phyloP scores from a whole-genome alignment of 2,113 vertebrate genomes.

The Xiphophorus hellerii region DNA sequence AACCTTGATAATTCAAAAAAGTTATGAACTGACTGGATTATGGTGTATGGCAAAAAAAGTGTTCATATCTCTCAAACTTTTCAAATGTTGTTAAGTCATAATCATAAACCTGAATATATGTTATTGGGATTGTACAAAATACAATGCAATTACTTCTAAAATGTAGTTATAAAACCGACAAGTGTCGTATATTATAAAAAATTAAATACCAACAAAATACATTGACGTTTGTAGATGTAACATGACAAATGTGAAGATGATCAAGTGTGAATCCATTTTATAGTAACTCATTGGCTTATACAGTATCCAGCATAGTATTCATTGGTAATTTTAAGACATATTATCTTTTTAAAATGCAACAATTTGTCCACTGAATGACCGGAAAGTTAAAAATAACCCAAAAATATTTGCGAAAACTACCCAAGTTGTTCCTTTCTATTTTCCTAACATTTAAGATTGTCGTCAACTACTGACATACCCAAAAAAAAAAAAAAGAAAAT shows the following conservation, averaged over 20 bases:
- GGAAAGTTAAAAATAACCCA: not conserved
- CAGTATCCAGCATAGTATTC: not conserved
- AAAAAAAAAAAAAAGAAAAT: constrained; percentile 2
- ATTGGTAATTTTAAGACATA: not conserved
- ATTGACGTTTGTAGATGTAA: not conserved
- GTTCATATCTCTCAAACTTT: not conserved
- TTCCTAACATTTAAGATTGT: not conserved
- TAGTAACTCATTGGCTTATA: not conserved
- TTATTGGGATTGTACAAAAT: too few relatives aligned
- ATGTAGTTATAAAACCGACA: too few relatives aligned
- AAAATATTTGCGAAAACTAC: not conserved
- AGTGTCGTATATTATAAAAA: not conserved
- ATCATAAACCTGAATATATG: not conserved
- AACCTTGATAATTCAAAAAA: not conserved
- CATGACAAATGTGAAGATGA: not conserved
- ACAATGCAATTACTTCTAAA: too few relatives aligned
- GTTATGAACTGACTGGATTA: not conserved
- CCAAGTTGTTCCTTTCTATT: not conserved
- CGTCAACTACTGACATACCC: not conserved
- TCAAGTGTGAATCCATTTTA: not conserved
- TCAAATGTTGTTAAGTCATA: not conserved
- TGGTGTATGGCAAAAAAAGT: not conserved
- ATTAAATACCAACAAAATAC: not conserved
- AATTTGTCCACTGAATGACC: not conserved
- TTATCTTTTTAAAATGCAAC: not conserved